Base-by-base conservation (phyloP, 2,888 invertebrate genomes). In the Chaetogeoica ovagalla region DNA sequence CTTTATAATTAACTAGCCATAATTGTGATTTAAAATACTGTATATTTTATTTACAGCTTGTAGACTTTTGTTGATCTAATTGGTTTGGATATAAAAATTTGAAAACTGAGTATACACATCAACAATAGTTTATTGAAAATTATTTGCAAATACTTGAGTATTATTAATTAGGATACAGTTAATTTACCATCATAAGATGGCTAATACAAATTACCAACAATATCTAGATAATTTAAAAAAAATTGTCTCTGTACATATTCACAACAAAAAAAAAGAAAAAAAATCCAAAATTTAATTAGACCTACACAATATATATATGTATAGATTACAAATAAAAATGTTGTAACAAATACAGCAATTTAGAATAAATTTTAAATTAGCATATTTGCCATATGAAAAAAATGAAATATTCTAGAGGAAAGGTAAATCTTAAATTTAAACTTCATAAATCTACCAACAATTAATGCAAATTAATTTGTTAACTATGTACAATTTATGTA, bases 401-500 rank as follows among this genome's bases (percentile, higher is more conserved):
- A 30, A 30, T 2, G 30, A 30, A 30, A 30, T 37, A 37, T 55
- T n/a, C 4, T 1, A n/a, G 17, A 17, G 57, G 39, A 57, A 65
- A 65, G 19, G 19, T 7, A 23, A 75, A 39, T 65, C 65, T 75
- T 65, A 75, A 39, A 23, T 65, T 30, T 72, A 62, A 73, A 43
- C 23, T 39, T 55, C 55, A 65, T 55, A 74, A 74, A 39, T 65
- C 37, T 48, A 66, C 23, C 43, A 11, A 66, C 75, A 66, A 43
- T 66, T 75, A 75, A 59, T 48, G 23, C 52, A 9, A 74, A 63
- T 57, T 39, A 63, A n/a, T n/a, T 39, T 71, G 63, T 57, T 57
- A 63, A 57, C 21, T 79, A 79, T 79, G 63, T 79, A 79, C 79
- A 79, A 79, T 39, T 69, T 62, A 69, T 79, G 63, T 57, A 70